These are phyloP conservation scores for Petrophora chlorosata DNA, from an alignment of 2,888 invertebrate genomes.

Conservation along the genomic window DNA sequence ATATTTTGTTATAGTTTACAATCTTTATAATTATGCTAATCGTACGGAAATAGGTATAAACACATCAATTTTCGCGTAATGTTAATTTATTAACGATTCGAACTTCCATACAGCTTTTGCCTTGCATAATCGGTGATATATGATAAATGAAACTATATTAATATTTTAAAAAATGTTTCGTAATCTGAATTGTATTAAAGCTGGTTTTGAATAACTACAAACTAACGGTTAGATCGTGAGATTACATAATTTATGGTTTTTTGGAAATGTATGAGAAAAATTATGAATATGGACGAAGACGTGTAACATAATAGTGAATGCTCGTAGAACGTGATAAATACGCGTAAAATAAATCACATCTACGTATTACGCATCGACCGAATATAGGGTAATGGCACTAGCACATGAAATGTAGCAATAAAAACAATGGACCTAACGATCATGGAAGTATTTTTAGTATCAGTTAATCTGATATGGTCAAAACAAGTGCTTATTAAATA, in stretches of 20 bases:
- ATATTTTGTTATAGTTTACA: too few relatives aligned
- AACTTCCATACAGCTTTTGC: neutral
- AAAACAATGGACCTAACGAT: conserved; percentile 34
- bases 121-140: conserved; percentile 25
- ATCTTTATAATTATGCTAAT: conserved; percentile 5
- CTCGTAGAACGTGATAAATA: conserved; percentile 7
- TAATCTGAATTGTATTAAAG: conserved; percentile 11
- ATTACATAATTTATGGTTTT: conserved; percentile 11
- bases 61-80: neutral
- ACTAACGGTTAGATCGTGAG: conserved; percentile 1
- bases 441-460: conserved; percentile 29
- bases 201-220: conserved; percentile 6
- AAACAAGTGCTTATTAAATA: conserved; percentile 27
- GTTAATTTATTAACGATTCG: neutral
- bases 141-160: conserved; percentile 15
- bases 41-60: neutral
- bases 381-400: conserved; percentile 33
- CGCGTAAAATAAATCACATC: conserved; percentile 27
- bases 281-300: conserved; percentile 18
- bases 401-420: conserved; percentile 33
- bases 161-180: conserved; percentile 18
- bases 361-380: conserved; percentile 23
- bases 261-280: conserved; percentile 2
- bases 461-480: conserved; percentile 27
- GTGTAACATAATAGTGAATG: conserved; percentile 7